Percentiles rank a stretch among this genome's conserved stretches.
Conservation (phyloP, 2,113 vertebrate genomes). For the Psilopogon haemacephalus region DNA sequence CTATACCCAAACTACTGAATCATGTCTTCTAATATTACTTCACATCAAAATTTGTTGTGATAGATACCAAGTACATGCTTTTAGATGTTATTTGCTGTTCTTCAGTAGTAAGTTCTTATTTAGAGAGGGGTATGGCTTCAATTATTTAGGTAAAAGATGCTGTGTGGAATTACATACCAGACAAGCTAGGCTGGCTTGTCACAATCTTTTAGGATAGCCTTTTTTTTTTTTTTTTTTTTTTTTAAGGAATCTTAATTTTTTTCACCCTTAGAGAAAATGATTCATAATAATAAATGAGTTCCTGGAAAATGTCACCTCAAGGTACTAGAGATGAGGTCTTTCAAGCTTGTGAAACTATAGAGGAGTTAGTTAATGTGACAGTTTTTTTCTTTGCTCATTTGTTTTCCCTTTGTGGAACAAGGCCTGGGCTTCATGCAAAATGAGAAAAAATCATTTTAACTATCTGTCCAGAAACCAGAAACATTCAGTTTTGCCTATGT, state of each 20-base stretch:
- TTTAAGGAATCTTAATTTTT: neutral
- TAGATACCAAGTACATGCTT: neutral
- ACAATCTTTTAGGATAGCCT: neutral
- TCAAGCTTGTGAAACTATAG: conserved; percentile 34
- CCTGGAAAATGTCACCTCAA: conserved; percentile 55
- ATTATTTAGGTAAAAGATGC: conserved; percentile 37
- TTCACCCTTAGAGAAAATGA: conserved; percentile 49
- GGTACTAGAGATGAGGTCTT: conserved; percentile 36
- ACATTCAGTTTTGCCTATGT: neutral
- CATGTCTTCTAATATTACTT: neutral
- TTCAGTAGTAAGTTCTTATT: neutral
- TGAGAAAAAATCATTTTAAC: neutral
- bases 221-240: neutral
- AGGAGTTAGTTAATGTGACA: conserved; percentile 20
- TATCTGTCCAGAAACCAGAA: neutral
- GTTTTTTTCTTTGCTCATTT: conserved; percentile 23
- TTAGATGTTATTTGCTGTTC: neutral
- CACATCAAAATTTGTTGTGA: neutral
- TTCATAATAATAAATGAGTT: conserved; percentile 54
- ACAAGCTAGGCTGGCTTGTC: neutral
- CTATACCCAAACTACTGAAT: neutral
- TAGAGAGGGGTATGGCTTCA: conserved; percentile 16
- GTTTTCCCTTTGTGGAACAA: conserved; percentile 28
- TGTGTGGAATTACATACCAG: neutral
- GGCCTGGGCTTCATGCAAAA: neutral